phyloP scores from a whole-genome alignment of 2,888 invertebrate species.

The Mythimna lalbum region DNA sequence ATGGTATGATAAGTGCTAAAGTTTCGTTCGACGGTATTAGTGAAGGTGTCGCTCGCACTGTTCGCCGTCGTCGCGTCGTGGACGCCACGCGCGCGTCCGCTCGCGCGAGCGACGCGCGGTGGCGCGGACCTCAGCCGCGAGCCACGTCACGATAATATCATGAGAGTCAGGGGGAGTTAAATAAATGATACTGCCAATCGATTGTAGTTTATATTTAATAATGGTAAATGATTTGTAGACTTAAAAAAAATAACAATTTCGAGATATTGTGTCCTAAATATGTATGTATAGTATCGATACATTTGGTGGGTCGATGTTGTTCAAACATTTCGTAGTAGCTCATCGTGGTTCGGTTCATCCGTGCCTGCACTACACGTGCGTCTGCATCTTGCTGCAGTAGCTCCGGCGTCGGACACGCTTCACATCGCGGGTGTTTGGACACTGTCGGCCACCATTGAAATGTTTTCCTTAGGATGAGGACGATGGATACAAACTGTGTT shows the following conservation, averaged over 20 bases:
- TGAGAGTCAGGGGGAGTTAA: conserved; percentile 78
- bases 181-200: conserved; percentile 89
- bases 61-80: conserved; percentile 27
- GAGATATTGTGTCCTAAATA: conserved; percentile 87
- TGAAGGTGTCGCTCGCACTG: conserved; percentile 54
- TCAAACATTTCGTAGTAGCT: conserved; percentile 61
- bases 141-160: conserved; percentile 81
- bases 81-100: conserved; percentile 5
- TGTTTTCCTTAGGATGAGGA: conserved; percentile 84
- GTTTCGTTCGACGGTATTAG: conserved; percentile 55
- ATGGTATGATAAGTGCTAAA: conserved; percentile 62
- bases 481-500: conserved; percentile 89
- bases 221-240: conserved; percentile 87
- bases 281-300: conserved; percentile 87
- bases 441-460: conserved; percentile 76
- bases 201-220: conserved; percentile 86
- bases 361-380: conserved; percentile 64
- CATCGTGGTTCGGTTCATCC: conserved; percentile 59
- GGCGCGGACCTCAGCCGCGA: conserved; percentile 55
- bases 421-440: conserved; percentile 63
- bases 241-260: conserved; percentile 79
- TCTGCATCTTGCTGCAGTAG: conserved; percentile 52
- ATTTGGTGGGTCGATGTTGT: conserved; percentile 74
- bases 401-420: conserved; percentile 17
- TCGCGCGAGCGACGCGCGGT: conserved; percentile 24